Base-by-base conservation (phyloP, 2,797 vertebrate species). In the Salmo trutta region DNA sequence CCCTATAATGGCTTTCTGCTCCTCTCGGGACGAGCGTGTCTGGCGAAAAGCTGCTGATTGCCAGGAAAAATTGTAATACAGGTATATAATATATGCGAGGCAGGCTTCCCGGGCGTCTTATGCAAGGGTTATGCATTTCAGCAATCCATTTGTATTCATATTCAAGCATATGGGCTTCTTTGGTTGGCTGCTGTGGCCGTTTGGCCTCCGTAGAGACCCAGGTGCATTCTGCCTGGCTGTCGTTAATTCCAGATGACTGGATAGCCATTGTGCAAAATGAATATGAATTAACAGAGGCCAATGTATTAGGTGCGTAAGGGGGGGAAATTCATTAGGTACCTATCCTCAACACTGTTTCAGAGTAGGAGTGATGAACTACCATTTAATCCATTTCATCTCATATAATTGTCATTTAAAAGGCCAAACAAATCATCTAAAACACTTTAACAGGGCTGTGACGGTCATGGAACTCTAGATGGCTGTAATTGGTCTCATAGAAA, bases 191-290 rank as follows among this genome's bases (percentile, higher is more conserved):
- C 77, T 81, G 81, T 88, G 86, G 89, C 88, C 89, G 74, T 89
- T 93, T 88, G 86, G 84, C 88, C 88, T 92, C 89, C 78, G 10
- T 53, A 72, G 89, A 91, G 91, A 90, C 83, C 79, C 86, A 79
- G 86, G 67, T 62, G 51, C 79, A 79, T 82, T 76, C 74, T 80
- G 85, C 90, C 78, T 89, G 73, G 82, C 83, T 88, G 81, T 91
- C 89, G 88, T 93, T 92, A 92, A 93, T 91, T 93, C 89, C 89
- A 92, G 91, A 87, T 92, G 90, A 93, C 86, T 86, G 90, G 91
- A 92, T 88, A 90, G 88, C 88, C 85, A 88, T 93, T 93, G 88
- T 92, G 82, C 89, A 84, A 91, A 92, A 92, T 91, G 88, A 92
- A 91, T 90, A 87, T 86, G 90, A 92, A 91, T 92, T 91, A 91